Conservation (phyloP, 2,888 invertebrate genomes). For the Brachylomia viminalis region DNA sequence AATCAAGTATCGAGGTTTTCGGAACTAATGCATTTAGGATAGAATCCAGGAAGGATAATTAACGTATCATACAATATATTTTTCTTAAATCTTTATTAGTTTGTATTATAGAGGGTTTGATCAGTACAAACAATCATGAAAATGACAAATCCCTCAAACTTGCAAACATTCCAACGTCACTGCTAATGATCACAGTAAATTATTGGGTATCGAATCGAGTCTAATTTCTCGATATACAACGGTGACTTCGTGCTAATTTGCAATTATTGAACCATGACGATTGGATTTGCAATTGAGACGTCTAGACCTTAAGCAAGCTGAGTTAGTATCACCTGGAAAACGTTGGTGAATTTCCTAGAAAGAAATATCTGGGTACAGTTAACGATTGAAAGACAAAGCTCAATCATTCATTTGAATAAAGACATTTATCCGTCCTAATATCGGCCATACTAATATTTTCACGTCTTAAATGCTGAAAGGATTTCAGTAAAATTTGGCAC, state of each 20-base stretch:
- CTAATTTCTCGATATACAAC: slow-evolving; percentile 46
- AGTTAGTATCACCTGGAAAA: not conserved
- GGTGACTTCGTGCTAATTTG: slow-evolving; percentile 40
- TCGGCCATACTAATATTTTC: too few relatives aligned
- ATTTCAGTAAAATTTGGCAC: not conserved
- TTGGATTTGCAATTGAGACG: slow-evolving; percentile 47
- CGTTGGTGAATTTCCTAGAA: too few relatives aligned
- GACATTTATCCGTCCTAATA: not conserved
- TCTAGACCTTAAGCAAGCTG: slow-evolving; percentile 17
- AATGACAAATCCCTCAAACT: not conserved
- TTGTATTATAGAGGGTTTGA: too few relatives aligned
- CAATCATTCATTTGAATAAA: not conserved
- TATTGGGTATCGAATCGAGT: slow-evolving; percentile 38
- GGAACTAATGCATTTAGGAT: not conserved
- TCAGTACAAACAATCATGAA: not conserved
- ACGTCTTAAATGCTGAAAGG: not conserved
- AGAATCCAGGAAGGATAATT: not conserved
- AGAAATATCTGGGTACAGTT: not conserved
- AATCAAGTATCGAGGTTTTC: not conserved
- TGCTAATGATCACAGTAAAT: slow-evolving; percentile 25
- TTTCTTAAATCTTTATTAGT: too few relatives aligned
- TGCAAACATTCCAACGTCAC: not conserved
- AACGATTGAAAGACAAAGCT: not conserved
- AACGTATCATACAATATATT: too few relatives aligned
- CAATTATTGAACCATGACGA: slow-evolving; percentile 48